phyloP scores from a whole-genome alignment of 2,888 invertebrate genomes.

The Patella pellucida region DNA sequence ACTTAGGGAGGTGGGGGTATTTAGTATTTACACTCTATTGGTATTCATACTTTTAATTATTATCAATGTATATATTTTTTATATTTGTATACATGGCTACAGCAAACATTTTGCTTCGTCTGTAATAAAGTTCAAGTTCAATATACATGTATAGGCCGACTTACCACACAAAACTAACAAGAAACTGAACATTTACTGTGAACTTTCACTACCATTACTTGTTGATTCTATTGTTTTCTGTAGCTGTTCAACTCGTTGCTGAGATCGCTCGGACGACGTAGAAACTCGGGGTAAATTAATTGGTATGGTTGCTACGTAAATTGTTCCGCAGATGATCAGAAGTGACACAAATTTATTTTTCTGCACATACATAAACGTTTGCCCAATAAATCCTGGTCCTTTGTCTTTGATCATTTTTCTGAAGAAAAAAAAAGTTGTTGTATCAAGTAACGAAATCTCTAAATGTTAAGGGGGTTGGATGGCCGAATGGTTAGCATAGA shows the following conservation, averaged over 20 bases:
- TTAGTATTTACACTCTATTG: too few species aligned
- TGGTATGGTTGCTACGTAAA: constrained; percentile 29
- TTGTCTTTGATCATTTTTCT: too few species aligned
- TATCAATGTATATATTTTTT: too few species aligned
- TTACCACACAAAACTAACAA: background rate
- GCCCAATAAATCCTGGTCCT: background rate
- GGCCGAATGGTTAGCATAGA: too few species aligned
- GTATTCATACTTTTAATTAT: too few species aligned
- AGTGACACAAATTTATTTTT: constrained; percentile 36
- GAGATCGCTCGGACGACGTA: constrained; percentile 13
- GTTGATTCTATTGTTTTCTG: background rate
- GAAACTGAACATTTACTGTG: background rate
- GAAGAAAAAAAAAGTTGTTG: too few species aligned
- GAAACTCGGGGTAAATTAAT: constrained; percentile 21
- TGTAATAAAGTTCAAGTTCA: too few species aligned
- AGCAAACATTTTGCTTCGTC: too few species aligned
- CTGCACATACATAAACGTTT: constrained; percentile 11
- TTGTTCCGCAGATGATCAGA: constrained; percentile 20
- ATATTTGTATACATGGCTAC: too few species aligned
- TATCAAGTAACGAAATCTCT: too few species aligned
- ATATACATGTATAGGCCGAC: background rate
- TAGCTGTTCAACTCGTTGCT: constrained; percentile 13
- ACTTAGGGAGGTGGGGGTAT: too few species aligned
- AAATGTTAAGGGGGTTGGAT: too few species aligned
- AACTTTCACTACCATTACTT: constrained; percentile 4